Evolutionary conservation across 1,140 invertebrate species (phyloP).

Genomic region (Daktulosphaira vitifoliae): DNA sequence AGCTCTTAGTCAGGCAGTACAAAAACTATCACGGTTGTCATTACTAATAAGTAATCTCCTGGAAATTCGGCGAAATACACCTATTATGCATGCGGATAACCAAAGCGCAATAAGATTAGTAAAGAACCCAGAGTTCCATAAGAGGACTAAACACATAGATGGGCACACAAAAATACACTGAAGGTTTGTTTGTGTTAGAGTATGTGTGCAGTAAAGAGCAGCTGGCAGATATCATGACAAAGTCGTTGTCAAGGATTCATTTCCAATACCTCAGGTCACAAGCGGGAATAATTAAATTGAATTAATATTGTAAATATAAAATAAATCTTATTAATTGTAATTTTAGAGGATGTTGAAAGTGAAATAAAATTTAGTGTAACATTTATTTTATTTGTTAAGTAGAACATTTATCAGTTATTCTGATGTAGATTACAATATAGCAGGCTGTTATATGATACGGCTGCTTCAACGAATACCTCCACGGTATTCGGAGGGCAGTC

Average conservation of each 20-base stretch:
- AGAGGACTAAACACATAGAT: conserved; percentile 36
- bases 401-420: too few species aligned
- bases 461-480: too few species aligned
- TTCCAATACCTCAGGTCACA: conserved; percentile 27
- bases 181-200: conserved; percentile 31
- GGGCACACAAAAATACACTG: conserved; percentile 34
- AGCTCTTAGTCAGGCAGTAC: conserved; percentile 3
- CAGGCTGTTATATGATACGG: too few species aligned
- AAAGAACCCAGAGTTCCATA: conserved; percentile 30
- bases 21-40: conserved; percentile 7
- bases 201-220: conserved; percentile 34
- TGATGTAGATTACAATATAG: too few species aligned
- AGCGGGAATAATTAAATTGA: too few species aligned
- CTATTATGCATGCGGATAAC: conserved; percentile 4
- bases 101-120: conserved; percentile 36
- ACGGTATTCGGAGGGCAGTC: too few species aligned
- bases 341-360: too few species aligned
- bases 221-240: conserved; percentile 34
- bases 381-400: too few species aligned
- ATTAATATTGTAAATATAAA: too few species aligned
- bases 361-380: too few species aligned
- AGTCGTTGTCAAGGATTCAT: conserved; percentile 25
- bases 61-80: neutral
- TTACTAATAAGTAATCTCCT: conserved; percentile 20
- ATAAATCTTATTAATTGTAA: too few species aligned